Percentiles rank a stretch among this genome's conserved stretches.
Conservation (phyloP, 2,888 invertebrate genomes). For the Agrotis ipsilon region DNA sequence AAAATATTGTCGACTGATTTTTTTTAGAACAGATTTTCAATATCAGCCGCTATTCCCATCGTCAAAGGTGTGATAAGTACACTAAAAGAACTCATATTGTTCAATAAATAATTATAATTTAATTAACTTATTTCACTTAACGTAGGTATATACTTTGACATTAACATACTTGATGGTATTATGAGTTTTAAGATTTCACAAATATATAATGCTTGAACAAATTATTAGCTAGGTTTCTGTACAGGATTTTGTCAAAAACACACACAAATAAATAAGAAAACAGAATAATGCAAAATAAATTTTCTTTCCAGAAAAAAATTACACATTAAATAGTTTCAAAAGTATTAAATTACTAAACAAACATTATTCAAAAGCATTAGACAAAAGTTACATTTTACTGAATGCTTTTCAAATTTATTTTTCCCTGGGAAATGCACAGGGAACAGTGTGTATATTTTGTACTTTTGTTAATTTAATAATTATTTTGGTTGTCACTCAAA, state of each 20-base stretch:
- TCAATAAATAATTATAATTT: slow-evolving; percentile 58
- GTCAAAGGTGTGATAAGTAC: too few relatives aligned
- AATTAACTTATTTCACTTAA: slow-evolving; percentile 26
- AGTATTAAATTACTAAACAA: slow-evolving; percentile 1
- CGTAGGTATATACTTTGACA: neutral
- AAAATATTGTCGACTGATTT: too few relatives aligned
- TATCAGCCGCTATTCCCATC: too few relatives aligned
- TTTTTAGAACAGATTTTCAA: too few relatives aligned
- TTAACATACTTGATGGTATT: neutral
- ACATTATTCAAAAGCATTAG: too few relatives aligned
- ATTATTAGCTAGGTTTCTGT: neutral
- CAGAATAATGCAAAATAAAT: neutral
- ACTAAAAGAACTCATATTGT: neutral
- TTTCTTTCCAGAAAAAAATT: too few relatives aligned
- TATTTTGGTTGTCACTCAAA: slow-evolving; percentile 47
- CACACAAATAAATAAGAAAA: neutral
- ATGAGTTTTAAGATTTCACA: neutral
- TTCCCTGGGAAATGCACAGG: too few relatives aligned
- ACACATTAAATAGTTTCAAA: too few relatives aligned
- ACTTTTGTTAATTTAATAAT: neutral
- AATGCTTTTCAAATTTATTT: neutral
- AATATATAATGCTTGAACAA: neutral
- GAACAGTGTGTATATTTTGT: neutral
- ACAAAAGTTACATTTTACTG: neutral
- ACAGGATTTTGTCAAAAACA: neutral